Percentiles rank a stretch among this genome's conserved stretches.
Conservation (phyloP, 2,113 vertebrate species). For the Melanerpes aurifrons region DNA sequence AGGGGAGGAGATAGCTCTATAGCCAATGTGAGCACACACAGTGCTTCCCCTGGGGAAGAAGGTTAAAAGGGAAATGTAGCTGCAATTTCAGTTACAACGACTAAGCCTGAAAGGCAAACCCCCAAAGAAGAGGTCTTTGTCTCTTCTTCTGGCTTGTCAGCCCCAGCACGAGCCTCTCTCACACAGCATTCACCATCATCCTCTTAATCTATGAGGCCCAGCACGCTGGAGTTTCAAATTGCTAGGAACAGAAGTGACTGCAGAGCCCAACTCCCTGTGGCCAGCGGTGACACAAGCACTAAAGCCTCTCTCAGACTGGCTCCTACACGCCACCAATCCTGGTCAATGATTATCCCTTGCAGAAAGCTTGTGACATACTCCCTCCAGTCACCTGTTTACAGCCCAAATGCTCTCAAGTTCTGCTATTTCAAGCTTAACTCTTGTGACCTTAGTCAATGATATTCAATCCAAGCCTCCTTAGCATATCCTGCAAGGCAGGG, state of each 20-base stretch:
- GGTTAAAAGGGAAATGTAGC: neutral
- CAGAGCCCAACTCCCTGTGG: neutral
- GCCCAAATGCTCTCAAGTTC: constrained; percentile 55
- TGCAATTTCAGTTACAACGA: neutral
- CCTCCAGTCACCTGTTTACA: constrained; percentile 55
- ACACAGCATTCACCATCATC: neutral
- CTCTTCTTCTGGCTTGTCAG: neutral
- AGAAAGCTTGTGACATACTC: constrained; percentile 28
- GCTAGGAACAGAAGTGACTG: neutral
- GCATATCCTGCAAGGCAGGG: constrained; percentile 52
- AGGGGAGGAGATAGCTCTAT: neutral
- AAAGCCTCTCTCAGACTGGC: neutral
- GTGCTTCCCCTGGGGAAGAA: neutral
- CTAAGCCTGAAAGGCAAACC: neutral
- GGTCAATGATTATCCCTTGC: constrained; percentile 57
- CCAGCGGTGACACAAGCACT: neutral
- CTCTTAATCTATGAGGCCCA: neutral
- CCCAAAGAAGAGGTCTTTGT: neutral
- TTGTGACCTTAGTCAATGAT: constrained; percentile 46
- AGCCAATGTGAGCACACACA: neutral
- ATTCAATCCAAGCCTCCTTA: constrained; percentile 46
- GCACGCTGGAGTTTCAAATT: neutral
- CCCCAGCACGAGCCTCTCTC: neutral
- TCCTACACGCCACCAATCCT: neutral
- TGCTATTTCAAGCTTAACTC: constrained; percentile 67